Conservation (phyloP, 2,888 invertebrate species). For the Siphlonurus alternatus region DNA sequence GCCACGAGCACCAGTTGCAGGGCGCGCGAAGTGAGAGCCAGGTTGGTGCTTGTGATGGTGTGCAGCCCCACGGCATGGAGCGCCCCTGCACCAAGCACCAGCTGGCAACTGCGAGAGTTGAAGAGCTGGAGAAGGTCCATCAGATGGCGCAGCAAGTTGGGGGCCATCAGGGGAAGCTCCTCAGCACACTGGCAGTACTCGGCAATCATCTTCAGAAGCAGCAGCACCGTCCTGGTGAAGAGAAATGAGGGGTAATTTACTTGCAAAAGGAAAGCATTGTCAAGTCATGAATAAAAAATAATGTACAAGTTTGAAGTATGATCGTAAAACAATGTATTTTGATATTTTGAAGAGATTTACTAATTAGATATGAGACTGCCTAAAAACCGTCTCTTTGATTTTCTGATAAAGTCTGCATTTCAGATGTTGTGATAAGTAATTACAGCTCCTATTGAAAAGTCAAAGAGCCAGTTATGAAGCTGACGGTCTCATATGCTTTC, state of each 20-base stretch:
- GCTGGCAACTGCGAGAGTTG: constrained; percentile 77
- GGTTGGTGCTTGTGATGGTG: constrained; percentile 86
- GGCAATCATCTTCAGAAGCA: constrained; percentile 75
- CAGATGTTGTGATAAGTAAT: too few species aligned
- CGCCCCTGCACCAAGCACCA: constrained; percentile 93
- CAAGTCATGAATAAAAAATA: not conserved
- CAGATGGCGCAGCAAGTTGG: constrained; percentile 65
- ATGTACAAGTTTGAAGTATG: not conserved
- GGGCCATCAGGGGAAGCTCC: constrained; percentile 60
- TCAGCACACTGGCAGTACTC: constrained; percentile 75
- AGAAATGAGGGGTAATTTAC: too few species aligned
- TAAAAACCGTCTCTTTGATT: too few species aligned
- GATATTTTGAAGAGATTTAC: too few species aligned
- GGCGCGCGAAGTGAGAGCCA: constrained; percentile 72
- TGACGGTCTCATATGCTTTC: too few species aligned
- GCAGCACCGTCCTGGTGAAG: constrained; percentile 47
- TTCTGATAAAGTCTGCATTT: too few species aligned
- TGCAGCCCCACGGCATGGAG: constrained; percentile 84
- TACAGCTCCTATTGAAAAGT: too few species aligned
- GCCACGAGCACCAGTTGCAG: constrained; percentile 67
- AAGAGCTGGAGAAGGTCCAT: constrained; percentile 78
- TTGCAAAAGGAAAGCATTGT: not conserved
- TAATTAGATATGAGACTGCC: too few species aligned
- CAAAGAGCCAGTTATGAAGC: too few species aligned
- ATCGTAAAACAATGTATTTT: too few species aligned